phyloP scores from a whole-genome alignment of 2,888 invertebrate genomes.

The Spatulosminthurus flaviceps region DNA sequence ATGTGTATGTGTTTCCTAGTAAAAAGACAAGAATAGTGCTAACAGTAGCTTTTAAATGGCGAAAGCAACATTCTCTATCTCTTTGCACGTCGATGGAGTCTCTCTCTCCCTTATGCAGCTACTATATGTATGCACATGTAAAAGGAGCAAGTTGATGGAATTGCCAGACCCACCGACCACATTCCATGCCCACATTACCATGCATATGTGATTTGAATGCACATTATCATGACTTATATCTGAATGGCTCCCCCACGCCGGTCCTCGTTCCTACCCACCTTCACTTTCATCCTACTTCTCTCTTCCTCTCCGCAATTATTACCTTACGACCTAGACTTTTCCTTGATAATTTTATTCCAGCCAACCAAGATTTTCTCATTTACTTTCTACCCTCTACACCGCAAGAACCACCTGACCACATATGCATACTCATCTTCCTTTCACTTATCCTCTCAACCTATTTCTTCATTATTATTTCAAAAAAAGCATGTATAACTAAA shows the following conservation, averaged over 20 bases:
- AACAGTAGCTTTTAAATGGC: no score
- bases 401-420: neutral
- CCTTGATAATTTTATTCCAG: neutral
- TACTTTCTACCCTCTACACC: no score
- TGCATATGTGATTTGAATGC: conserved; percentile 38
- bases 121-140: neutral
- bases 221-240: conserved; percentile 41
- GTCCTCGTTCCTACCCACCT: conserved; percentile 30
- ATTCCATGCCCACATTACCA: conserved; percentile 44
- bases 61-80: neutral
- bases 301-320: conserved; percentile 33
- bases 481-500: no score
- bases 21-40: no score
- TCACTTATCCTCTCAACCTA: conserved; percentile 16
- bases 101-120: no score
- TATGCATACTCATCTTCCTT: conserved; percentile 12
- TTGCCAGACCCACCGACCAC: conserved; percentile 33
- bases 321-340: conserved; percentile 15
- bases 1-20: neutral
- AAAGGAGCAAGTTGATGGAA: neutral
- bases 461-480: no score
- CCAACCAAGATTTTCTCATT: neutral
- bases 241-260: conserved; percentile 31
- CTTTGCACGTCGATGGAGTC: no score
- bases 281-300: neutral